A percentile compares a stretch with the other conserved stretches of the same genome.
These are phyloP conservation scores for Halocaridina rubra DNA, from an alignment of 2,888 invertebrate species.

Conservation along the genomic window DNA sequence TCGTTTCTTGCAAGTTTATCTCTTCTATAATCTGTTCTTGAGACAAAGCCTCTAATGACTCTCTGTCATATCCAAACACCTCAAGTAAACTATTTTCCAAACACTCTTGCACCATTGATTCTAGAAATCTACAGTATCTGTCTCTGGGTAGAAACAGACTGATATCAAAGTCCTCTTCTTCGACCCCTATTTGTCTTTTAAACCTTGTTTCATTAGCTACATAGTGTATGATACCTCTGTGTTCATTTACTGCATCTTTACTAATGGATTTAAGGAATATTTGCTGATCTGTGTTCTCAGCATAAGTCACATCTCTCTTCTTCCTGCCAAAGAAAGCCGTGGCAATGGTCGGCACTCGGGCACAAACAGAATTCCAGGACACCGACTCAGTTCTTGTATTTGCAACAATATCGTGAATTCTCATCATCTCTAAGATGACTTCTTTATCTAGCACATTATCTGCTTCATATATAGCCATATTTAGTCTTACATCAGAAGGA, in stretches of 20 bases:
- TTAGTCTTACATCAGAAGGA: constrained; percentile 34
- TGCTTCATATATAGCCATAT: constrained; percentile 43
- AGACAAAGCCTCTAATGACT: constrained; percentile 72
- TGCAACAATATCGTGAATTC: constrained; percentile 35
- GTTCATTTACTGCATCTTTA: background rate
- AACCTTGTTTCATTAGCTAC: background rate
- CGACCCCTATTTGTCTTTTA: background rate
- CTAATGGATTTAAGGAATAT: too few relatives aligned
- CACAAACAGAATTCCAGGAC: constrained; percentile 40
- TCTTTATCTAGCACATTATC: constrained; percentile 47
- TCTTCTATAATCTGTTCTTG: constrained; percentile 75
- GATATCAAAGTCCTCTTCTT: constrained; percentile 30
- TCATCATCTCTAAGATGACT: constrained; percentile 43
- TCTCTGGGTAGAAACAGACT: constrained; percentile 35
- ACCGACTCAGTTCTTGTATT: background rate
- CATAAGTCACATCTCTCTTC: background rate
- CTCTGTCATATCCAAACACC: constrained; percentile 76
- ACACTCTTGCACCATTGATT: constrained; percentile 38
- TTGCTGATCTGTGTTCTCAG: background rate
- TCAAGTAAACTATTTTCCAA: constrained; percentile 76
- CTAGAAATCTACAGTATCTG: constrained; percentile 41
- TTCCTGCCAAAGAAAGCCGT: constrained; percentile 6
- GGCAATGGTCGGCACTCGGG: constrained; percentile 9
- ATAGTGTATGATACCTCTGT: too few relatives aligned
- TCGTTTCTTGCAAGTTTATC: constrained; percentile 74